These are phyloP conservation scores for Boleophthalmus pectinirostris DNA, from an alignment of 2,113 vertebrate species.

Conservation along the genomic window DNA sequence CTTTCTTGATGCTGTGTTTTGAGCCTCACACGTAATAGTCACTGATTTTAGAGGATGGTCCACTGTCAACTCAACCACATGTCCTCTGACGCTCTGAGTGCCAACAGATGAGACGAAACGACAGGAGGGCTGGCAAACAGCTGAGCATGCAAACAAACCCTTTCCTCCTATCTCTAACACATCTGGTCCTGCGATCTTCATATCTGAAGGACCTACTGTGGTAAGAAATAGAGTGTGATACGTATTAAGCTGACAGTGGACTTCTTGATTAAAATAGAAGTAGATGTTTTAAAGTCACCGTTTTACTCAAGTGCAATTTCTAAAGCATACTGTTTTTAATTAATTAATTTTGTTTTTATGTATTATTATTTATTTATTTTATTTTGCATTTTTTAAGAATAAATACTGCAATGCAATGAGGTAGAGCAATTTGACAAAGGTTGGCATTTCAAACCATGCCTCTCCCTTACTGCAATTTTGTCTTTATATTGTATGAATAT, in stretches of 20 bases:
- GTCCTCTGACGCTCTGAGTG: constrained; percentile 28
- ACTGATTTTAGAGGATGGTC: constrained; percentile 24
- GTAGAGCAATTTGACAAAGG: too few species aligned
- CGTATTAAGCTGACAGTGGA: constrained; percentile 1
- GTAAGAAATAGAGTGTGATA: not conserved
- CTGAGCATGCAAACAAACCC: constrained; percentile 17
- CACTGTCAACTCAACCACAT: constrained; percentile 26
- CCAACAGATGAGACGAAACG: constrained; percentile 28
- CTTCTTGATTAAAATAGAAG: not conserved
- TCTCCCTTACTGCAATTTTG: not conserved
- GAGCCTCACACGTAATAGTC: constrained; percentile 36
- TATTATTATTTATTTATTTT: too few species aligned
- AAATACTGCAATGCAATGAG: too few species aligned
- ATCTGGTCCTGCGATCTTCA: constrained; percentile 29
- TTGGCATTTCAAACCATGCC: too few species aligned
- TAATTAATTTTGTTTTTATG: too few species aligned
- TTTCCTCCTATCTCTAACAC: not conserved
- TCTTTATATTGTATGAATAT: not conserved
- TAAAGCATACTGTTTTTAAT: not conserved
- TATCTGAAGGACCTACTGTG: constrained; percentile 41
- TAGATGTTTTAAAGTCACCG: not conserved
- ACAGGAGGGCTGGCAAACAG: constrained; percentile 39
- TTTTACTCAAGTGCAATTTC: not conserved
- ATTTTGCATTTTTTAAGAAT: too few species aligned
- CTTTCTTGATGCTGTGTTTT: constrained; percentile 36